Conservation (phyloP, 2,888 invertebrate genomes). For the Strigamia transsilvanica region DNA sequence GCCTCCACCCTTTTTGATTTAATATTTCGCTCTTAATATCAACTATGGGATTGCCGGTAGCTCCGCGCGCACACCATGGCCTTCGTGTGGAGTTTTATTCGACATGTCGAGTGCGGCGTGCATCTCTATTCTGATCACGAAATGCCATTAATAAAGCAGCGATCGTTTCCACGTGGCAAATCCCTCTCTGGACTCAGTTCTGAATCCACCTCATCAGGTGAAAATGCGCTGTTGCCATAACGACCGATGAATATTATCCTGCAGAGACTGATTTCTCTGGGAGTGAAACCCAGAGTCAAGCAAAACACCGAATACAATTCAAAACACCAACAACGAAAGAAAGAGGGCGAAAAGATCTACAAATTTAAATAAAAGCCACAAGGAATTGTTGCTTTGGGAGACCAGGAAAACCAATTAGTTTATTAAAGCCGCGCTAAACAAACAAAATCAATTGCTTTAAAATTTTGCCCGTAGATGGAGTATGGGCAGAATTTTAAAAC, state of each 20-base stretch:
- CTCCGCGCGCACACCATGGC: not conserved
- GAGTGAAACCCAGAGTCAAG: not conserved
- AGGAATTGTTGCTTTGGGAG: too few relatives aligned
- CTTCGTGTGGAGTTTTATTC: not conserved
- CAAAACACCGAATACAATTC: not conserved
- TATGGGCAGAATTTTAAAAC: too few relatives aligned
- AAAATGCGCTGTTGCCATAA: constrained; percentile 22
- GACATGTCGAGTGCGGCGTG: constrained; percentile 17
- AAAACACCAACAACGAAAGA: not conserved
- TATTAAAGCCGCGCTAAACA: too few relatives aligned
- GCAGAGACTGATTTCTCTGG: constrained; percentile 6
- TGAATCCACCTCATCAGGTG: constrained; percentile 30
- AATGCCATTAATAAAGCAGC: constrained; percentile 13
- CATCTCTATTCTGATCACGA: constrained; percentile 26
- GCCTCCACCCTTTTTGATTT: not conserved
- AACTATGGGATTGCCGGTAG: not conserved
- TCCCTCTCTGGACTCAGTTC: not conserved
- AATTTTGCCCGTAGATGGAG: too few relatives aligned
- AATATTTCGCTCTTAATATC: not conserved
- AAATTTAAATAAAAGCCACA: too few relatives aligned
- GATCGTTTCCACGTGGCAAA: constrained; percentile 30
- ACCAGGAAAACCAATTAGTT: too few relatives aligned
- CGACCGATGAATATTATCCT: constrained; percentile 26
- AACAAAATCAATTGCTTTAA: too few relatives aligned
- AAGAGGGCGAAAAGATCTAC: not conserved